Evolutionary conservation across 2,113 vertebrate genomes (phyloP).

Genomic region (Microcebus tavaratra): DNA sequence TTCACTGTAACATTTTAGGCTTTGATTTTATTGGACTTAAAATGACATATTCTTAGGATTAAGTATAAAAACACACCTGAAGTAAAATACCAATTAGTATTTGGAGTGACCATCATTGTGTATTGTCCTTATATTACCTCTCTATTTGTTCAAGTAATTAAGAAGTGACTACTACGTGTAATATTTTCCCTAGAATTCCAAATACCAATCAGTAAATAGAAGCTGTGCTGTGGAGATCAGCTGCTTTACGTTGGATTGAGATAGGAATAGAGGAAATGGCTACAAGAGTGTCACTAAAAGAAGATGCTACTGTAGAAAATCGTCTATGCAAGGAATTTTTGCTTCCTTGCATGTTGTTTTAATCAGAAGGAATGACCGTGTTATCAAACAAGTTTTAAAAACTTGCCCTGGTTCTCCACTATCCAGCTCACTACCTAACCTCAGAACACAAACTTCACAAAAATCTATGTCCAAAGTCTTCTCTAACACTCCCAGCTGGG

Average conservation of each 20-base stretch:
- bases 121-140: neutral
- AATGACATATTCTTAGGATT: neutral
- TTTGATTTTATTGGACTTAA: neutral
- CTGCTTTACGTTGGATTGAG: neutral
- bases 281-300: neutral
- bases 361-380: neutral
- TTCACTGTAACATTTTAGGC: neutral
- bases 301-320: neutral
- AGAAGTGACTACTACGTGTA: neutral
- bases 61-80: neutral
- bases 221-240: neutral
- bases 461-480: neutral
- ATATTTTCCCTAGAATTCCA: neutral
- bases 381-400: neutral
- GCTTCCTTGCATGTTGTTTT: neutral
- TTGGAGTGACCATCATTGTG: neutral
- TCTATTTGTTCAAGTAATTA: neutral
- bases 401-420: neutral
- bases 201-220: neutral
- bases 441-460: neutral
- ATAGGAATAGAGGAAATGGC: neutral
- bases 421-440: too few relatives aligned
- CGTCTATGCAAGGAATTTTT: neutral
- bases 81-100: neutral
- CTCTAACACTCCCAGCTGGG: neutral